Conservation (phyloP, 2,113 vertebrate species). For the Bungarus multicinctus region DNA sequence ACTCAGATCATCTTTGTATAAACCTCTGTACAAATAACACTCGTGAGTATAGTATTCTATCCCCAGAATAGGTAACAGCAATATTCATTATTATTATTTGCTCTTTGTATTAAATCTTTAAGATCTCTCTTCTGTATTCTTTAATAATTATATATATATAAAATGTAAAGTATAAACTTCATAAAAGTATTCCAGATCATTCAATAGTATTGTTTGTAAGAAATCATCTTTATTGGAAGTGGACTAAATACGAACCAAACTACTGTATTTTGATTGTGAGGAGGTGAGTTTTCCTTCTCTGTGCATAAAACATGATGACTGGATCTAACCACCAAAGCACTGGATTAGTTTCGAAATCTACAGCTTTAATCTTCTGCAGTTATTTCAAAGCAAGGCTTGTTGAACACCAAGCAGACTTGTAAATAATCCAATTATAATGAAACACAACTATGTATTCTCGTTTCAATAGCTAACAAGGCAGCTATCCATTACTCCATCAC, state of each 20-base stretch:
- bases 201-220: neutral
- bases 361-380: neutral
- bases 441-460: too few relatives aligned
- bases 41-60: neutral
- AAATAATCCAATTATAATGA: neutral
- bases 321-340: neutral
- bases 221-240: neutral
- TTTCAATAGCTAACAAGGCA: neutral
- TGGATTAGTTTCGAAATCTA: neutral
- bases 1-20: neutral
- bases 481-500: neutral
- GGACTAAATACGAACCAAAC: neutral
- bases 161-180: neutral
- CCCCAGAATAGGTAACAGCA: neutral
- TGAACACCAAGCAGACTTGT: neutral
- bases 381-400: neutral
- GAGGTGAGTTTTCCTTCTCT: neutral
- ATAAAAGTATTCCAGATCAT: neutral
- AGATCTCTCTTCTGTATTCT: neutral
- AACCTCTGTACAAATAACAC: neutral
- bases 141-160: neutral
- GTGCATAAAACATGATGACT: neutral
- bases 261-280: accelerated
- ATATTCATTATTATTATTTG: neutral
- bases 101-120: neutral